Evolutionary conservation across 2,797 vertebrate species (phyloP), one percentile per base, ranked within the genome.

Genomic region (Rhinophrynus dorsalis): DNA sequence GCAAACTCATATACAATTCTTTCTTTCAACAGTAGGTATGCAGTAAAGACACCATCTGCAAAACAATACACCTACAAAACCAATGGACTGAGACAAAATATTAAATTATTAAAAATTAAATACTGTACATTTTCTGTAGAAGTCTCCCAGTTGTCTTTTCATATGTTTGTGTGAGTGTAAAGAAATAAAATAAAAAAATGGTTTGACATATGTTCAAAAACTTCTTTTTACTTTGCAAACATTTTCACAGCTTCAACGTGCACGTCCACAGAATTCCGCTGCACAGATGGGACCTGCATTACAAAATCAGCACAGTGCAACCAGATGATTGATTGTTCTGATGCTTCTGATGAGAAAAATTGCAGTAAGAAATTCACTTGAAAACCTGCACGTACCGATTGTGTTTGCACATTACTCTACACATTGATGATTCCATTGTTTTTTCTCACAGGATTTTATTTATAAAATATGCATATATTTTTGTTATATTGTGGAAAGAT

Each of bases 311-410:
- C 94, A 54, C 92, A 68, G 58, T 99, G 97, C 78, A 94, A 99
- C 88, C 96, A 98, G 88, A 88, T 95, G 75, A 85, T 96, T 55
- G 96, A 99, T 78, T 99, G 97, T 48, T 86, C 91, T 27, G 96
- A 98, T 35, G 95, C 94, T 77, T 95, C 94, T 0, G 97, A 99
- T 74, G 97, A 99, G 79, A 96, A 93, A 85, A 93, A 84, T 80
- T 99, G 97, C 87, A 86, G 97, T 99, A 85, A 89, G 96, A 82
- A 62, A 51, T 42, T 21, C 37, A 24, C 55, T 74, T 78, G 6
- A 10, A 48, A 50, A 13, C 35, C 50, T 67, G 7, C 66, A 68
- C 37, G 13, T 67, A 9, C 12, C 15, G 37, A 29, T 61, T 17
- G 17, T 40, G 13, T 59, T 59, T 50, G 13, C 26, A 32, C n/a